Evolutionary conservation across 2,113 vertebrate genomes (phyloP), one percentile per base, ranked within the genome.

Genomic region (Illadopsis cleaveri): DNA sequence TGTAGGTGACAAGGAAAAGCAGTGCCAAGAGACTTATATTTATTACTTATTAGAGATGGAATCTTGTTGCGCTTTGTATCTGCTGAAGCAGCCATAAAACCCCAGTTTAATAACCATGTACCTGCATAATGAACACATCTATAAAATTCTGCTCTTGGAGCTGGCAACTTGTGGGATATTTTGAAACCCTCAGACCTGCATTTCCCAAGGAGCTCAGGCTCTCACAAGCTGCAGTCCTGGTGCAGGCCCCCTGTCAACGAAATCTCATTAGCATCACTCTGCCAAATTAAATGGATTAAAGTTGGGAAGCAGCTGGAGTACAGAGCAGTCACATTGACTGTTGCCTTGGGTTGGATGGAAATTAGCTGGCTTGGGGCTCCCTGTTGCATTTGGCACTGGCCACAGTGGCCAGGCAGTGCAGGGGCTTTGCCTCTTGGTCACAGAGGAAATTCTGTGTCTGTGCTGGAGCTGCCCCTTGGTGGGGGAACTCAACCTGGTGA

Each of bases 241-340:
- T 6, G 58, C 42, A 82, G 82, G 42, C 48, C 62, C 48, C 51
- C 47, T 58, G 9, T 75, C 89, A 75, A 56, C 44, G 45, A 96
- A 95, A 95, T 96, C 90, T 94, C 93, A 96, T 96, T 96, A 96
- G 83, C 93, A 94, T 89, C 89, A 66, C 60, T 76, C 71, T 56
- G 56, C 78, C 78, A 86, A 89, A 94, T 93, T 89, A 96, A 97
- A 95, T 77, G 78, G 68, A 93, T 96, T 89, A 71, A 86, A 95
- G 61, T 31, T 93, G 93, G 90, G 82, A 96, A 90, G 72, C 82
- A 93, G 60, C 82, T 93, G 66, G 76, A 89, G 28, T 3, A 3
- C 61, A 58, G 80, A 70, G 53, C 71, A 91, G 86, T 86, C 57
- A 89, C 76, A 65, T 57, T 82, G 88, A 85, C 80, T 79, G 44